Base-by-base conservation (phyloP, 2,797 vertebrate species). In the Falco biarmicus region DNA sequence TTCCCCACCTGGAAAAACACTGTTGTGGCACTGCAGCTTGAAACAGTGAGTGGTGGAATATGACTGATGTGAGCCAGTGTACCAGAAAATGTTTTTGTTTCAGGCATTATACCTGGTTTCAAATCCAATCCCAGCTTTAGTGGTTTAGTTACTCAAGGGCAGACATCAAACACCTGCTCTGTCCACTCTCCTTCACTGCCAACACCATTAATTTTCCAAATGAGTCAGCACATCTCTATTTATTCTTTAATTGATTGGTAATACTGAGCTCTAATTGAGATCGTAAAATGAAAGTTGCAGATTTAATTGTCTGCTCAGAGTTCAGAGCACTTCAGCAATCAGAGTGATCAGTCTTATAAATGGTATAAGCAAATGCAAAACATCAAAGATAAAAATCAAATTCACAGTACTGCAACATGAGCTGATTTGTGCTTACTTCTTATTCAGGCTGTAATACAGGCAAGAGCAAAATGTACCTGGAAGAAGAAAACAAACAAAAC, bases 1-100 rank as follows among this genome's bases (percentile, higher is more conserved):
- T 94, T 87, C 59, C 56, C 59, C 63, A 89, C 39, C 57, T 56
- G 39, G 71, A 93, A 93, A 96, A 93, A 82, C 84, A 85, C 29
- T 89, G 31, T 80, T 92, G 48, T n/a, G 48, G 56, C 53, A 60
- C 34, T 82, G 31, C 77, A 77, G 25, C 41, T 90, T 86, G 65
- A 92, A 96, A 78, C 15, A 3, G 66, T 89, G 69, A 96, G 10
- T 70, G 64, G 56, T 85, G 20, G 82, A 80, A 93, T 79, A 84
- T 79, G 84, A 95, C 53, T 85, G 61, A 94, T 95, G 65, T 76
- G 84, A 95, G 76, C 15, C 59, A 85, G 28, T 80, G 85, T 79
- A 94, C 64, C 83, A 94, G 85, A 93, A 97, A 95, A 90, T 91
- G 28, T 77, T 94, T 90, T 90, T 91, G 65, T 90, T 97, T 93